Evolutionary conservation across 2,113 vertebrate species (phyloP).

Genomic region (Phainopepla nitens): DNA sequence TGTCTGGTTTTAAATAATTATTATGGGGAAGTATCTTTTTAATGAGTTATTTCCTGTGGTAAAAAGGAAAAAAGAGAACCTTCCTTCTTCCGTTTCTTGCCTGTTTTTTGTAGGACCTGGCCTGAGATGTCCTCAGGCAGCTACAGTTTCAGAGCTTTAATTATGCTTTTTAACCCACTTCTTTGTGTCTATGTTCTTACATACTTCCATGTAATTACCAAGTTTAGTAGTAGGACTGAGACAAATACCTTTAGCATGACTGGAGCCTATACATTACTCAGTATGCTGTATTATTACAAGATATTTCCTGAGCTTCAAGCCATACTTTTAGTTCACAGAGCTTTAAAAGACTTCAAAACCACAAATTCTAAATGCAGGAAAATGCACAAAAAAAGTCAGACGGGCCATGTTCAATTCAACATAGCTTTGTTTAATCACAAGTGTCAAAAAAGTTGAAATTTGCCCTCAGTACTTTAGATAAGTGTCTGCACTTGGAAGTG

Average conservation of each 20-base stretch:
- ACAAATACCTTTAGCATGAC: constrained; percentile 73
- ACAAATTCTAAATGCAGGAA: constrained; percentile 17
- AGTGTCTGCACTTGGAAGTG: constrained; percentile 30
- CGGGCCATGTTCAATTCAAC: constrained; percentile 28
- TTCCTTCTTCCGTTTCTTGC: not conserved
- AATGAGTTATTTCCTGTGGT: constrained; percentile 60
- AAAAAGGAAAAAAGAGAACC: not conserved
- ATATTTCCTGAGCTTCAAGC: constrained; percentile 67
- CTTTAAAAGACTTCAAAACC: constrained; percentile 57
- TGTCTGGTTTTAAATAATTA: constrained; percentile 52
- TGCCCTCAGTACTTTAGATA: constrained; percentile 29
- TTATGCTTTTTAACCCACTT: constrained; percentile 72
- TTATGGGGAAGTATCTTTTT: constrained; percentile 54
- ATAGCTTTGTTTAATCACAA: constrained; percentile 10
- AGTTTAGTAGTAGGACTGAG: constrained; percentile 65
- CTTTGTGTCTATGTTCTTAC: constrained; percentile 71
- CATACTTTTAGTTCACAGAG: constrained; percentile 44
- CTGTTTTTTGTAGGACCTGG: constrained; percentile 47
- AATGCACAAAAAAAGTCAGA: constrained; percentile 25
- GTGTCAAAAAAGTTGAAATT: constrained; percentile 32
- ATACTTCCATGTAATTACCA: constrained; percentile 72
- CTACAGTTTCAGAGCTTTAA: constrained; percentile 68
- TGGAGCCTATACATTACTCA: constrained; percentile 62
- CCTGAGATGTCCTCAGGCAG: constrained; percentile 63
- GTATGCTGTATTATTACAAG: constrained; percentile 55